Evolutionary conservation across 2,888 invertebrate genomes (phyloP), one percentile per base, ranked within the genome.

Genomic region (Cantharis flavilabris): DNA sequence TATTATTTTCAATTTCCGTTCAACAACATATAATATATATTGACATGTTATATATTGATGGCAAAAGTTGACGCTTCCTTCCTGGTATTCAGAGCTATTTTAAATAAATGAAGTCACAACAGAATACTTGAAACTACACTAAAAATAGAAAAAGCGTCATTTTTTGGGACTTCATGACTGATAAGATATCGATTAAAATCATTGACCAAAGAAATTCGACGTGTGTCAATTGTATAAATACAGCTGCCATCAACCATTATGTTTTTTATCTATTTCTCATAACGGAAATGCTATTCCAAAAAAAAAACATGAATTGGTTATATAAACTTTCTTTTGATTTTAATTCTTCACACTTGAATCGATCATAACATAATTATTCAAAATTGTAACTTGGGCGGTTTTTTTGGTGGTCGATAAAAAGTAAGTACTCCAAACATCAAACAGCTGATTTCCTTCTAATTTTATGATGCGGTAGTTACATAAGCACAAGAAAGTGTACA

Each of bases 221-320:
- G 72, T 70, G 71, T 74, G 71, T 75, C 28, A 75, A 69, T 75
- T 75, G 72, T 72, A 75, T 75, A 77, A 77, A 77, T 75, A 77
- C 77, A 77, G 77, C 77, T 77, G 77, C 75, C 67, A 9, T 1
- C 1, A 9, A 26, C 5, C 26, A 26, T 77, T 64, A 23, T 70
- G 72, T 75, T 72, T 77, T 77, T 77, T 77, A 75, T 77, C 62
- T 77, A 75, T 75, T 70, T 75, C 33, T 77, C 75, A 72, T 70
- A 75, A 75, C 77, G 77, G 77, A 77, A 77, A 75, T 72, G 49
- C 49, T 77, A 26, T 23, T 67, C 10, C 28, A 9, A 14, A 64
- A 64, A n/a, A 14, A 64, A 64, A 64, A 13, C 18, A 64, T 18
- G 18, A 20, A 18, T 64, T 18, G 18, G 64, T 64, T 18, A 9